phyloP scores from a whole-genome alignment of 1,140 invertebrate species.

The Microplitis demolitor region DNA sequence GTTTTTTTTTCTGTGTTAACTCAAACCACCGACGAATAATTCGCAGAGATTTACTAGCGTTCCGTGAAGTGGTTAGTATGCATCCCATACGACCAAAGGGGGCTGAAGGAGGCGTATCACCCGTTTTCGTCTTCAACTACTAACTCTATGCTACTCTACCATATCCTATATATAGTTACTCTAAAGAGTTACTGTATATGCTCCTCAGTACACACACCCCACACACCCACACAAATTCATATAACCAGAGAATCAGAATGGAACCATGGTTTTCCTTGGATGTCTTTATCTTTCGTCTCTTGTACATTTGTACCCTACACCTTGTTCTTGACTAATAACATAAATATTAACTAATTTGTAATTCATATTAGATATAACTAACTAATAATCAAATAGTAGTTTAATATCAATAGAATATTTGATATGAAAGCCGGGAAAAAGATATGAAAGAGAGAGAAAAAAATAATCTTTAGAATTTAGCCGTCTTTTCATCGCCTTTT shows the following conservation, averaged over 20 bases:
- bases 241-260: not conserved
- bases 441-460: no score
- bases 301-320: no score
- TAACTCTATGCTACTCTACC: not conserved
- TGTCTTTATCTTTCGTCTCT: no score
- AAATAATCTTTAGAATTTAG: no score
- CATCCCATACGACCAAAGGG: constrained; percentile 27
- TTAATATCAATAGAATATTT: no score
- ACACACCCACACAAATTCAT: not conserved
- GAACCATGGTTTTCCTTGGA: no score
- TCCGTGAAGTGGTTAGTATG: constrained; percentile 39
- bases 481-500: no score
- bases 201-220: not conserved
- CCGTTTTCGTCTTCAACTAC: constrained; percentile 5
- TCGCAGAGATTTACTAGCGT: constrained; percentile 36
- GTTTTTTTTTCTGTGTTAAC: constrained; percentile 19
- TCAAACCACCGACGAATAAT: constrained; percentile 27
- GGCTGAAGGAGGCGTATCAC: constrained; percentile 18
- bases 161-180: not conserved
- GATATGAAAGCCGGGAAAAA: no score
- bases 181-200: not conserved
- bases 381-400: no score
- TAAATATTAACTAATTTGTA: no score
- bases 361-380: no score
- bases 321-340: no score